These are phyloP conservation scores for Latrodectus hesperus DNA, from an alignment of 2,888 invertebrate genomes.

Conservation along the genomic window DNA sequence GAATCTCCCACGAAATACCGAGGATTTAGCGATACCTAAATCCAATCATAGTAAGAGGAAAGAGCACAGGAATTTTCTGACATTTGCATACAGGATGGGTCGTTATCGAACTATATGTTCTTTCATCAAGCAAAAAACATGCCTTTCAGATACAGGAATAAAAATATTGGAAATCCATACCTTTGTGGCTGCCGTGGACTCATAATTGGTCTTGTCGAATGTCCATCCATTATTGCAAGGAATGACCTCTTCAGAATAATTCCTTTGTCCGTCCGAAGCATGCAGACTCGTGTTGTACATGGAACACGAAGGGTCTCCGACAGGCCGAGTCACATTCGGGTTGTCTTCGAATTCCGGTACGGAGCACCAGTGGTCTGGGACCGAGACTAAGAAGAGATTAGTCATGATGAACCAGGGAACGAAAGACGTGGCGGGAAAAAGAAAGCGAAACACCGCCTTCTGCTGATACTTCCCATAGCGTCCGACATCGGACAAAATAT, in stretches of 20 bases:
- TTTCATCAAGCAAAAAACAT: too few relatives aligned
- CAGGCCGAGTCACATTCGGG: constrained; percentile 75
- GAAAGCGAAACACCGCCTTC: constrained; percentile 84
- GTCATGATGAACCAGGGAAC: constrained; percentile 80
- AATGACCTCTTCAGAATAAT: background rate
- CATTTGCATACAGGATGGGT: too few relatives aligned
- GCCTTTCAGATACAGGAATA: too few relatives aligned
- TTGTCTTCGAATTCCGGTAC: constrained; percentile 80
- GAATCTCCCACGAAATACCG: too few relatives aligned
- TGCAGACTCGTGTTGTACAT: constrained; percentile 80
- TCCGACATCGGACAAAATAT: constrained; percentile 83
- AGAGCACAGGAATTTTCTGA: too few relatives aligned
- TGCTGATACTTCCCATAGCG: constrained; percentile 93
- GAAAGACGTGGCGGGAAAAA: constrained; percentile 92
- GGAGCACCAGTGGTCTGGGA: constrained; percentile 83
- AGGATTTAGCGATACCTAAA: too few relatives aligned
- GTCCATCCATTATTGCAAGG: constrained; percentile 83
- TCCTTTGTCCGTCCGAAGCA: background rate
- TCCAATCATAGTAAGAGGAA: too few relatives aligned
- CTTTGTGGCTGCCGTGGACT: constrained; percentile 85
- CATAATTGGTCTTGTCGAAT: constrained; percentile 82
- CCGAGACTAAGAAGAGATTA: constrained; percentile 51
- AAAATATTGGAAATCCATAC: constrained; percentile 76
- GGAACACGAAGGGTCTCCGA: constrained; percentile 75
- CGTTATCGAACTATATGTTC: too few relatives aligned